Conservation (phyloP, 2,888 invertebrate species). For the Parasteatoda lunata region DNA sequence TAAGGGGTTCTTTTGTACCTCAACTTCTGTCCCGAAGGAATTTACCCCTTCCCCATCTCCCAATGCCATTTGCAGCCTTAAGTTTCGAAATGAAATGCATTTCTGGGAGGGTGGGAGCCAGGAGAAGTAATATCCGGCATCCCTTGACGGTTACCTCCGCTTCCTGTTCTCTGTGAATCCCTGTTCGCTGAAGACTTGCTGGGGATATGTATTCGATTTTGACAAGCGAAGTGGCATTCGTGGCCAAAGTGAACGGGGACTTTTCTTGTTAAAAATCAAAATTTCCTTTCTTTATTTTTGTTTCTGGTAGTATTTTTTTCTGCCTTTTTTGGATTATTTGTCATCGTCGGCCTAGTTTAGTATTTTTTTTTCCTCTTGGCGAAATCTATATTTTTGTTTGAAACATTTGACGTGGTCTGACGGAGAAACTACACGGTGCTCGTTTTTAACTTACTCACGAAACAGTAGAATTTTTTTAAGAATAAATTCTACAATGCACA, state of each 20-base stretch:
- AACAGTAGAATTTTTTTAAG: too few species aligned
- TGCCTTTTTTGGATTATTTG: neutral
- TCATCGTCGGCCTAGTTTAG: neutral
- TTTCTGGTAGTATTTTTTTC: neutral
- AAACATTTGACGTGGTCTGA: too few species aligned
- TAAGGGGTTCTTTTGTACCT: conserved; percentile 28
- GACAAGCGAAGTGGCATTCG: conserved; percentile 29
- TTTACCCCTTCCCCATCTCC: conserved; percentile 20
- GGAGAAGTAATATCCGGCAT: conserved; percentile 50
- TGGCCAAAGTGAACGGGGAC: neutral
- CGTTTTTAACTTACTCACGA: too few species aligned
- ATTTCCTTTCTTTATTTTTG: neutral
- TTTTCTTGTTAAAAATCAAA: neutral
- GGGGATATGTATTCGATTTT: conserved; percentile 50
- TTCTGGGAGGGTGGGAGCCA: conserved; percentile 22
- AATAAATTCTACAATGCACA: too few species aligned
- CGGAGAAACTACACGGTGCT: too few species aligned
- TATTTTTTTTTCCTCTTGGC: neutral
- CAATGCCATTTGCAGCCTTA: conserved; percentile 31
- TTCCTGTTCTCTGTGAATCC: conserved; percentile 31
- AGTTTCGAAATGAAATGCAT: conserved; percentile 62
- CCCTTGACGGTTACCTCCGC: conserved; percentile 16
- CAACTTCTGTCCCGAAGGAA: conserved; percentile 38
- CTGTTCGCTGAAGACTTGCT: neutral
- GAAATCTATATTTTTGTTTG: neutral